Evolutionary conservation across 2,797 vertebrate genomes (phyloP), one percentile per base, ranked within the genome.

Genomic region (Jordanella pulchra): DNA sequence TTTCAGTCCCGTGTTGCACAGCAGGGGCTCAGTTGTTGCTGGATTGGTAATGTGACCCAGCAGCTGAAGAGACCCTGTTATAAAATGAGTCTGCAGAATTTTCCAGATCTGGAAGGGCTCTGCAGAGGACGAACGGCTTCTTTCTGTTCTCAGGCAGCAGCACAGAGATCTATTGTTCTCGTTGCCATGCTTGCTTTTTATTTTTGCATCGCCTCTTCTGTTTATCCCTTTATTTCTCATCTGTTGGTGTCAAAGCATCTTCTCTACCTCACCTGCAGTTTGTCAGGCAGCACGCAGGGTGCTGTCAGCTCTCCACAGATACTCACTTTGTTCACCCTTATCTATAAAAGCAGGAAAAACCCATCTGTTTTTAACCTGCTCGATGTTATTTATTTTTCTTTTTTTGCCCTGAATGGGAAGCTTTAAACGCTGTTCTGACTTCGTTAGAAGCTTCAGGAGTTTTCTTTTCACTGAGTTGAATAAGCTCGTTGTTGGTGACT

Each of bases 71-170:
- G 73, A 44, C 58, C 60, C 47, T 71, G 76, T 77, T 87, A 88
- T 72, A 81, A 76, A 25, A 80, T 93, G 94, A 94, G 89, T 92
- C 82, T 86, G 93, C 90, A 92, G 75, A 88, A 84, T 83, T 70
- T 60, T 76, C 69, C 72, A n/a, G 70, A 76, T 61, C 82, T 72
- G 12, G 42, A 63, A 53, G 50, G 48, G 48, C 65, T 79, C 82
- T 50, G 42, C 72, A 27, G 77, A 69, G 76, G 72, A 80, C 69
- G 81, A 76, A 74, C 61, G 18, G 78, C 68, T 80, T 25, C 74
- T 84, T 84, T 86, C 66, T 70, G 56, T 68, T 87, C 79, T 78
- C 75, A 87, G 84, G 87, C 80, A 73, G 81, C 74, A 69, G 78
- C 83, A 87, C 82, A 85, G 76, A 89, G 81, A 72, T 73, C 79